Conservation (phyloP, 2,113 vertebrate genomes). For the Nothobranchius kuhntae region DNA sequence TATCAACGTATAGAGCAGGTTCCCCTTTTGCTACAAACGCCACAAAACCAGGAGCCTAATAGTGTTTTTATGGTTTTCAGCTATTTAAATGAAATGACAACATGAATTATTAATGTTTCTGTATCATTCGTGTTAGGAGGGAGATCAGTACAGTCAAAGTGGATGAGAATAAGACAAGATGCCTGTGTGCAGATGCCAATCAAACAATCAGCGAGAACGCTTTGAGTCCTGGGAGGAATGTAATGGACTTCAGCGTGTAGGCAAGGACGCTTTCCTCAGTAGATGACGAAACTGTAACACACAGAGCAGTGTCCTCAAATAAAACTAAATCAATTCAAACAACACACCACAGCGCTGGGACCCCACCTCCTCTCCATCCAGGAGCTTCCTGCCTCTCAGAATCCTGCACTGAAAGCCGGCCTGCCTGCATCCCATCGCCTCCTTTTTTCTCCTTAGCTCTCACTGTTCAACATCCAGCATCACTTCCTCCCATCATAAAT, state of each 20-base stretch:
- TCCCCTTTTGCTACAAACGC: conserved; percentile 37
- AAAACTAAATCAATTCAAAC: conserved; percentile 72
- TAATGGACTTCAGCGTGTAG: conserved; percentile 80
- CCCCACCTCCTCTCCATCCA: conserved; percentile 20
- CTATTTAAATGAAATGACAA: conserved; percentile 43
- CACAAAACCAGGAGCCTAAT: conserved; percentile 43
- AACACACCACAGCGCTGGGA: conserved; percentile 64
- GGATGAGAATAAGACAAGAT: conserved; percentile 37
- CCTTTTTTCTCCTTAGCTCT: conserved; percentile 25
- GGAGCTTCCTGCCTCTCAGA: conserved; percentile 57
- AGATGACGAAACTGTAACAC: conserved; percentile 61
- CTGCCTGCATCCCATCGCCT: conserved; percentile 39
- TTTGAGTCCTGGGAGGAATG: conserved; percentile 67
- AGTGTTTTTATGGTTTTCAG: conserved; percentile 37
- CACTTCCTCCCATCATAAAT: conserved; percentile 79
- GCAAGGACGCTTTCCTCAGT: conserved; percentile 66
- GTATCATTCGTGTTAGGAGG: conserved; percentile 40
- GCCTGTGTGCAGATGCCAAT: conserved; percentile 70
- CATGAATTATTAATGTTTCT: conserved; percentile 15
- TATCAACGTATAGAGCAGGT: conserved; percentile 54
- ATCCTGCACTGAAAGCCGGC: conserved; percentile 50
- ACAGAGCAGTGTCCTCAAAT: conserved; percentile 62
- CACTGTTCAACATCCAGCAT: conserved; percentile 59
- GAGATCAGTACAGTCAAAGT: conserved; percentile 33
- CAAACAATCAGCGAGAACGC: conserved; percentile 73